A percentile compares a stretch with the other conserved stretches of the same genome.
Evolutionary conservation across 2,797 vertebrate genomes (phyloP).

Genomic region (Lutjanus argentimaculatus): DNA sequence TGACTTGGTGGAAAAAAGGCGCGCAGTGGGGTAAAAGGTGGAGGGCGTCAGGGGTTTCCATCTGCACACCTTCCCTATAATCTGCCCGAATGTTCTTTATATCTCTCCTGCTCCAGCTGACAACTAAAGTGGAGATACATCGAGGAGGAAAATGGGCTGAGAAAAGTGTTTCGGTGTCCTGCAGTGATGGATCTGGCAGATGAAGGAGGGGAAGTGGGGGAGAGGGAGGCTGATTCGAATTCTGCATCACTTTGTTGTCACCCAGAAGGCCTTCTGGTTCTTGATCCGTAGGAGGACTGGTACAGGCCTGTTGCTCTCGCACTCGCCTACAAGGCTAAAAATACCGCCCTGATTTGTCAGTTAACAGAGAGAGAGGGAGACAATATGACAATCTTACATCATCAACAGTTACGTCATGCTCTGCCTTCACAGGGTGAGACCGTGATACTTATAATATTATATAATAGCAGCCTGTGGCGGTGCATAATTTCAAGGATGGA

Average conservation of each 20-base stretch:
- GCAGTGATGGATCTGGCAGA: slow-evolving; percentile 61
- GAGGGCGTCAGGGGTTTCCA: slow-evolving; percentile 53
- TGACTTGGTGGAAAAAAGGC: slow-evolving; percentile 41
- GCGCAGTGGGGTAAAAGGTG: slow-evolving; percentile 35
- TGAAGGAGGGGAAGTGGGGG: slow-evolving; percentile 18
- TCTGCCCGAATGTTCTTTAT: slow-evolving; percentile 69
- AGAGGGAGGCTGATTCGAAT: slow-evolving; percentile 48
- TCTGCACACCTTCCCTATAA: slow-evolving; percentile 75
- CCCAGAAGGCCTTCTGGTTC: slow-evolving; percentile 36
- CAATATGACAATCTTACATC: slow-evolving; percentile 50
- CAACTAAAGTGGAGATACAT: slow-evolving; percentile 78
- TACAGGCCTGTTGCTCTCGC: slow-evolving; percentile 40
- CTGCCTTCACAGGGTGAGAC: slow-evolving; percentile 14
- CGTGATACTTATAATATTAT: slow-evolving; percentile 16
- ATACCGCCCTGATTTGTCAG: slow-evolving; percentile 73
- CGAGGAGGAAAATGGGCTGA: slow-evolving; percentile 65
- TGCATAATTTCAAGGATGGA: not conserved
- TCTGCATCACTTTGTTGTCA: slow-evolving; percentile 54
- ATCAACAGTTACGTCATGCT: slow-evolving; percentile 23
- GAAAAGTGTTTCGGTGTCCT: slow-evolving; percentile 66
- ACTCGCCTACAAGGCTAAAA: slow-evolving; percentile 67
- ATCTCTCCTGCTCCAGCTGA: slow-evolving; percentile 65
- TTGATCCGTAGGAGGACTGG: slow-evolving; percentile 59
- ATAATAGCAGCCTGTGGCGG: slow-evolving; percentile 14
- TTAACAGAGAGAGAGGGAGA: slow-evolving; percentile 47